These are phyloP conservation scores for Pecten maximus DNA, from an alignment of 2,888 invertebrate genomes.

Conservation along the genomic window DNA sequence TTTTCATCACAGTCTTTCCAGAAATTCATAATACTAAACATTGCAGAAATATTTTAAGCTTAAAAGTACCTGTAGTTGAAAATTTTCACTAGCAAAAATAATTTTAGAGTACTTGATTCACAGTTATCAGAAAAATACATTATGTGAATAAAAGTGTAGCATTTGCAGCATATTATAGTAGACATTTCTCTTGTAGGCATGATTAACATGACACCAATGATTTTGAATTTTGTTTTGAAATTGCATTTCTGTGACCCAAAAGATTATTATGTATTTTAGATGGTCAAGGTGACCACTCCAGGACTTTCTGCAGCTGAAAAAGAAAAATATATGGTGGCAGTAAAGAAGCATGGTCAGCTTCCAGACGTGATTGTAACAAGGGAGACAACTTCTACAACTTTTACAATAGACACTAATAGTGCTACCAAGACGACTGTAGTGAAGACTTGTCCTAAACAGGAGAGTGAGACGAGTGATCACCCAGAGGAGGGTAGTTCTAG, in stretches of 20 bases:
- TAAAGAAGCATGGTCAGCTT: conserved; percentile 59
- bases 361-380: conserved; percentile 37
- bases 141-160: too few relatives aligned
- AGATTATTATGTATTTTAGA: conserved; percentile 61
- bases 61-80: too few relatives aligned
- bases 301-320: conserved; percentile 62
- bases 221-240: background rate
- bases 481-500: conserved; percentile 27
- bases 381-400: conserved; percentile 36
- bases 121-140: too few relatives aligned
- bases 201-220: background rate
- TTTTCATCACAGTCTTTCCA: too few relatives aligned
- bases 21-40: too few relatives aligned
- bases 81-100: too few relatives aligned
- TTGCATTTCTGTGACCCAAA: background rate
- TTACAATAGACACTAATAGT: conserved; percentile 46
- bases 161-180: background rate
- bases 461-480: conserved; percentile 33
- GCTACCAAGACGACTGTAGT: conserved; percentile 10
- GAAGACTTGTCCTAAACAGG: background rate
- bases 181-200: background rate
- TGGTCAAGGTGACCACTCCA: conserved; percentile 78
- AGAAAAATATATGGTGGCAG: conserved; percentile 65
- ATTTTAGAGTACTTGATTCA: too few relatives aligned
- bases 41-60: too few relatives aligned